Base-by-base conservation (phyloP, 2,888 invertebrate species). In the Petrolisthes manimaculis region DNA sequence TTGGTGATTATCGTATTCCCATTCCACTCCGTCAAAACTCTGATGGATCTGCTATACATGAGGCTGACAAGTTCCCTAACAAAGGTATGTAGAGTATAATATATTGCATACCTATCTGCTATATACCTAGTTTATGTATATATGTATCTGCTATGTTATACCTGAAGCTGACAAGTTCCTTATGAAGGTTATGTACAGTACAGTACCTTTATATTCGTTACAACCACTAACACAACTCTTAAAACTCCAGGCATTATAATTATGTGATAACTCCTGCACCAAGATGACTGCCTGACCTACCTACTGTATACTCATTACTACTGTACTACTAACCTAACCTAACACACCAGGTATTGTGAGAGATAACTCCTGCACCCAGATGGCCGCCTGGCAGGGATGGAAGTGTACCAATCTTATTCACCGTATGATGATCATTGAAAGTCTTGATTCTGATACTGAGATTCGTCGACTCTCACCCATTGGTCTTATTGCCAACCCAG, bases 1-100 rank as follows among this genome's bases (percentile, higher is more conserved):
- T 88, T 5, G 90, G 90, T 12, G 88, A 90, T 67, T 90, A 90
- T 83, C 82, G 90, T 21, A 88, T 90, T 12, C 90, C 90, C 0
- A 75, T 86, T 0, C 12, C 90, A 1, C 83, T 89, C 54, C 75
- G 61, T 21, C 87, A 86, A 14, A n/a, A 75, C 4, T 18, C 69
- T 5, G 67, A 85, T 56, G 89, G 87, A 5, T 61, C 84, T 4
- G 18, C 21, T 12, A 86, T 90, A 12, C 54, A 61, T 12, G 81
- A 55, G 4, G 74, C 74, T 0, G 82, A 83, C 1, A 90, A 90
- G 79, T 86, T 89, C 86, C 90, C 90, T n/a, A 86, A 89, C 55
- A 90, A 88, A 83, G 90, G 89, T 89, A 67, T 51, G 53, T 75
- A 75, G 77, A 12, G 77, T 67, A 18, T 18, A 67, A 21, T 14